Conservation (phyloP, 2,113 vertebrate genomes). For the Mola mola region DNA sequence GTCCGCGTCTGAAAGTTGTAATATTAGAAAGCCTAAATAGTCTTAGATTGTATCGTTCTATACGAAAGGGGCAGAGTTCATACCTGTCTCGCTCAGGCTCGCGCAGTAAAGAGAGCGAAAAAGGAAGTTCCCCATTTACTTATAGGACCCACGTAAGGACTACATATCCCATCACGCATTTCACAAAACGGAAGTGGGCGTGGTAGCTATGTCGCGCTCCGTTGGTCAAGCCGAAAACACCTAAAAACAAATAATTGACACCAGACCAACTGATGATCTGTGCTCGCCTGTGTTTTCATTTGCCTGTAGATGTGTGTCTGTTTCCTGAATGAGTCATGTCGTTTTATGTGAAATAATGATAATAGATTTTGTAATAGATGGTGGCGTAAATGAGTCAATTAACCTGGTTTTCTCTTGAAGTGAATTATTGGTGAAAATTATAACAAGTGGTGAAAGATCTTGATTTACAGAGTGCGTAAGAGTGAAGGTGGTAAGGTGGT, state of each 20-base stretch:
- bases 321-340: background rate
- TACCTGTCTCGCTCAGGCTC: conserved; percentile 75
- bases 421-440: background rate
- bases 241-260: background rate
- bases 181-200: conserved; percentile 6
- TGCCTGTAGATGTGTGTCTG: background rate
- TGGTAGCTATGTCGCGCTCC: conserved; percentile 28
- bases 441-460: conserved; percentile 6
- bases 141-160: conserved; percentile 53
- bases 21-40: no score
- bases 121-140: background rate
- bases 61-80: accelerated
- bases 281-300: background rate
- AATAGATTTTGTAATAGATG: background rate
- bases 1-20: no score
- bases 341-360: background rate
- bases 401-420: background rate
- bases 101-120: conserved; percentile 74
- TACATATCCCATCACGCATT: conserved; percentile 71
- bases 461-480: conserved; percentile 32
- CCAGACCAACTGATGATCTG: background rate
- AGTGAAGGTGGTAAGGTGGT: conserved; percentile 58
- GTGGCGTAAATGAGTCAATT: no score
- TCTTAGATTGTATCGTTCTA: no score
- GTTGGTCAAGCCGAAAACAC: conserved; percentile 17